Conservation (phyloP, 2,797 vertebrate species). For the Eremophila alpestris region DNA sequence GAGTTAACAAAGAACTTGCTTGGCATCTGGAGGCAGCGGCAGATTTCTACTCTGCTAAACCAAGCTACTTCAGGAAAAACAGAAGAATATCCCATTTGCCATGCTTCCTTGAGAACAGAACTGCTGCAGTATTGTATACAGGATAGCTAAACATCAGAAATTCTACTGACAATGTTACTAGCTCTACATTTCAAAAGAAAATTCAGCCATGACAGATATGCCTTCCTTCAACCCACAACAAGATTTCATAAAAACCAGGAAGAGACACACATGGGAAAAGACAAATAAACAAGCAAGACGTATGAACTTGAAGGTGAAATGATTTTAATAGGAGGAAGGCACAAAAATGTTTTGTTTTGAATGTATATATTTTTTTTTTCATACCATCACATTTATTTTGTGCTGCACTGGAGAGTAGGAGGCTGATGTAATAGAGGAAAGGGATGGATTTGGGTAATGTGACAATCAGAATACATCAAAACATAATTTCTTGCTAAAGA, state of each 20-base stretch:
- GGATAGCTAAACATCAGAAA: not conserved
- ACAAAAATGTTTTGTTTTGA: not conserved
- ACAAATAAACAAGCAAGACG: not conserved
- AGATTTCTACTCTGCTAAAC: not conserved
- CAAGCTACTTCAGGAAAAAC: not conserved
- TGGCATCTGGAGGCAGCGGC: not conserved
- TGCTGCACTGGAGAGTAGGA: not conserved
- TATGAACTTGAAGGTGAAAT: not conserved
- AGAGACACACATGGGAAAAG: not conserved
- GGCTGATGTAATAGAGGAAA: not conserved
- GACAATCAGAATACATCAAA: not conserved
- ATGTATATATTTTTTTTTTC: not conserved
- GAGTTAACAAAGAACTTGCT: not conserved
- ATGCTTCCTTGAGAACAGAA: not conserved
- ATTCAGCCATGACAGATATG: not conserved
- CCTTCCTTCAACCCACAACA: not conserved
- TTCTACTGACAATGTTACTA: not conserved
- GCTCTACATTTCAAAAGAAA: not conserved
- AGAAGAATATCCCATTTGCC: not conserved
- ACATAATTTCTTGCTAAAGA: not conserved
- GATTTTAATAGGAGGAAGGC: not conserved
- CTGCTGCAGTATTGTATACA: not conserved
- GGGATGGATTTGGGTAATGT: not conserved
- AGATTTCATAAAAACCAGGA: not conserved
- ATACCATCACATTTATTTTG: not conserved